phyloP scores from a whole-genome alignment of 2,888 invertebrate genomes.

The Tipula unca region DNA sequence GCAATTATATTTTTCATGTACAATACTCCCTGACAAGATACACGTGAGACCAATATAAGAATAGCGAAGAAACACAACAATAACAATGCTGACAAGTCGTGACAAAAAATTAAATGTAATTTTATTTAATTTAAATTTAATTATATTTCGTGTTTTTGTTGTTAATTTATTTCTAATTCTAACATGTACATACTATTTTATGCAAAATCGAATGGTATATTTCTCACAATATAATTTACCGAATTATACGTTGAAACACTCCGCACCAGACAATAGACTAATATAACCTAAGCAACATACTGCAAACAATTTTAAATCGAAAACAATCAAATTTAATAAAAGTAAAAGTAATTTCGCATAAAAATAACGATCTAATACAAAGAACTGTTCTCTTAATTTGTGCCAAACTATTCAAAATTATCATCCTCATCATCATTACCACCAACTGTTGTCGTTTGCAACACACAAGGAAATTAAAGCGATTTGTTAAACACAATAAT shows the following conservation, averaged over 20 bases:
- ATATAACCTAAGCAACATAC: too few relatives aligned
- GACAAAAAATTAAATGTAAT: not conserved
- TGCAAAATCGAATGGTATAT: not conserved
- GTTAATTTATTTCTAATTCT: not conserved
- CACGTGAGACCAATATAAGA: not conserved
- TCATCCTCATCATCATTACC: not conserved
- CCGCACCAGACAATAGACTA: not conserved
- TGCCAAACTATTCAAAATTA: not conserved
- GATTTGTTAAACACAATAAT: not conserved
- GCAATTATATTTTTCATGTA: not conserved
- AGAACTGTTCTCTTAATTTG: not conserved
- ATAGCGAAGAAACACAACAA: not conserved
- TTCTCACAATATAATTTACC: not conserved
- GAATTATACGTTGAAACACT: not conserved
- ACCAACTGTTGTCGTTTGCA: not conserved
- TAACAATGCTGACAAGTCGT: not conserved
- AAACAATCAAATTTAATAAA: not conserved
- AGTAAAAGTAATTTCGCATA: not conserved
- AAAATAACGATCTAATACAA: not conserved
- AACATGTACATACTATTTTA: not conserved
- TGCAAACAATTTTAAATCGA: too few relatives aligned
- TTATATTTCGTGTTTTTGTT: not conserved
- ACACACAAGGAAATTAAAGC: not conserved
- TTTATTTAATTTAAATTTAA: not conserved
- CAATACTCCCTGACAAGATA: not conserved